A percentile compares a stretch with the other conserved stretches of the same genome.
Conservation (phyloP, 2,113 vertebrate genomes). For the Pseudorasbora parva region DNA sequence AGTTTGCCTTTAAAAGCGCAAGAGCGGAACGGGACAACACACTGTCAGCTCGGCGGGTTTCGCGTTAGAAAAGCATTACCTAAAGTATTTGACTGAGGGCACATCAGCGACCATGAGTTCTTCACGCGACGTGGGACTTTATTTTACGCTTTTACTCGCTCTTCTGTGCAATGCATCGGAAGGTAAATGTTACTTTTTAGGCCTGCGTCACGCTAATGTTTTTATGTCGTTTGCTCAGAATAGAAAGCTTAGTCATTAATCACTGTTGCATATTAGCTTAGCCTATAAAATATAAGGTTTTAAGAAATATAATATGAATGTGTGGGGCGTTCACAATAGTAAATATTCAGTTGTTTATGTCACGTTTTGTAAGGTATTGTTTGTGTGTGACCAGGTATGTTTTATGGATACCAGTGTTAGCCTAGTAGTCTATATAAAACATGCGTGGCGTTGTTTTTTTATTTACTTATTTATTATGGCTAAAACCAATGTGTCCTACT, state of each 20-base stretch:
- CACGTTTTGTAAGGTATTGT: background rate
- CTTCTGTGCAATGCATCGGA: background rate
- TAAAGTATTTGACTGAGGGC: background rate
- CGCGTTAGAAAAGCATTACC: background rate
- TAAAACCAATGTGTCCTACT: background rate
- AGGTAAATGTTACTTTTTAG: slow-evolving; percentile 13
- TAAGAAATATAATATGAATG: background rate
- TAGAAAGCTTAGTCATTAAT: background rate
- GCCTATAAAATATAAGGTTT: background rate
- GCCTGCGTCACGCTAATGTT: too few relatives aligned
- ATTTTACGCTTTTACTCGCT: slow-evolving; percentile 9
- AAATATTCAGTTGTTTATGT: background rate
- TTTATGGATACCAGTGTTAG: background rate
- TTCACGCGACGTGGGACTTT: background rate
- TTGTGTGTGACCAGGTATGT: background rate
- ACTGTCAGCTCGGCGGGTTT: background rate
- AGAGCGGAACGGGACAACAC: background rate
- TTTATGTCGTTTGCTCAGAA: background rate
- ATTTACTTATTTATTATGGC: too few relatives aligned
- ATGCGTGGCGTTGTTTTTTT: background rate
- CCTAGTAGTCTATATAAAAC: too few relatives aligned
- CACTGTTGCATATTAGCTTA: background rate
- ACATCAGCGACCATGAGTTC: background rate
- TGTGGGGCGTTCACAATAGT: background rate
- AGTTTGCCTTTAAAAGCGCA: slow-evolving; percentile 3